Percentiles rank a stretch among this genome's conserved stretches.
Conservation (phyloP, 1,140 invertebrate species). For the Chlorops oryzae region DNA sequence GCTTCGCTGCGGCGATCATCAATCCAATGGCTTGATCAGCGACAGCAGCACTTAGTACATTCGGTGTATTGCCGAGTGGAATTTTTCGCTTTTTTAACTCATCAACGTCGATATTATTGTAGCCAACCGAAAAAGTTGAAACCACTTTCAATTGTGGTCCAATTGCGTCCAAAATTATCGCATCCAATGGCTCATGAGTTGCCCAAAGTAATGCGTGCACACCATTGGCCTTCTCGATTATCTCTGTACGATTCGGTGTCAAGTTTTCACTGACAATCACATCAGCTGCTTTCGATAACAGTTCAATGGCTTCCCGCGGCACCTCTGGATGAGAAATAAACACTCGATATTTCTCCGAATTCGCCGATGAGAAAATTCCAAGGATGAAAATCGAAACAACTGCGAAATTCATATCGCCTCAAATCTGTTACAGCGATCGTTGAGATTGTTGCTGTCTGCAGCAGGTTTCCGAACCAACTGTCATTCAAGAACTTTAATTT, state of each 20-base stretch:
- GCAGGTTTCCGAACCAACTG: too few species aligned
- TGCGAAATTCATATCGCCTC: too few species aligned
- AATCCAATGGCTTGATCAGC: conserved; percentile 76
- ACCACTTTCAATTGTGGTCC: conserved; percentile 76
- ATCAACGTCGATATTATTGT: conserved; percentile 69
- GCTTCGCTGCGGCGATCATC: conserved; percentile 50
- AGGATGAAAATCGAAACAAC: too few species aligned
- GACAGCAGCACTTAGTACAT: conserved; percentile 82
- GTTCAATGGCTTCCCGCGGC: conserved; percentile 44
- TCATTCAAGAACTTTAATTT: too few species aligned
- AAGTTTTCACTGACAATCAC: conserved; percentile 28
- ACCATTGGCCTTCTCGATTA: conserved; percentile 57
- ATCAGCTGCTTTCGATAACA: conserved; percentile 40
- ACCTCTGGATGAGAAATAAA: conserved; percentile 48
- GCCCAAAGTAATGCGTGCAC: conserved; percentile 63
- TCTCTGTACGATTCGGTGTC: conserved; percentile 46
- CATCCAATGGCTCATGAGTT: conserved; percentile 64
- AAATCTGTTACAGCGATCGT: too few species aligned
- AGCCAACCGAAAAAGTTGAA: conserved; percentile 82
- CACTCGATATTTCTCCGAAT: too few species aligned
- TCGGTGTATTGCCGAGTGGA: conserved; percentile 81
- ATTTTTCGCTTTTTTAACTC: conserved; percentile 65
- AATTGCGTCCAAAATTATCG: conserved; percentile 62
- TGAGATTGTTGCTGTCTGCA: too few species aligned
- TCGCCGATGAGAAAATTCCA: too few species aligned